Conservation (phyloP, 1,140 invertebrate species). For the Himalopsyche phryganea region DNA sequence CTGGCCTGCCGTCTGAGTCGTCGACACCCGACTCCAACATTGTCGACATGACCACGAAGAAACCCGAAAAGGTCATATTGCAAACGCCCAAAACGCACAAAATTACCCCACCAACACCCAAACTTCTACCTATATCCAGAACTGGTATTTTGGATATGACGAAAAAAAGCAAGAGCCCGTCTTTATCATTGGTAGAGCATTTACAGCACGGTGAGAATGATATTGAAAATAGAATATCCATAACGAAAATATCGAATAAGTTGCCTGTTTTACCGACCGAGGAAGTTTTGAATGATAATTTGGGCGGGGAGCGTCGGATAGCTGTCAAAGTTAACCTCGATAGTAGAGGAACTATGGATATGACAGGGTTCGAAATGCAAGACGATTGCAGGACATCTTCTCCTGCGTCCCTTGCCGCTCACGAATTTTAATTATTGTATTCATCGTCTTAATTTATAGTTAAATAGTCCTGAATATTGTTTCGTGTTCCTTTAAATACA, state of each 20-base stretch:
- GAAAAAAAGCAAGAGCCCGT: constrained; percentile 43
- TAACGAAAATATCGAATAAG: constrained; percentile 52
- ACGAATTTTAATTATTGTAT: constrained; percentile 27
- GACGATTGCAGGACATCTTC: constrained; percentile 3
- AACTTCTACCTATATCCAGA: background rate
- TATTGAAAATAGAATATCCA: constrained; percentile 50
- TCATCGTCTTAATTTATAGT: too few relatives aligned
- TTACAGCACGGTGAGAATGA: constrained; percentile 45
- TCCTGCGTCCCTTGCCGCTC: constrained; percentile 8
- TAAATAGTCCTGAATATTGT: too few relatives aligned
- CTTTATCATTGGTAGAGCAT: constrained; percentile 34
- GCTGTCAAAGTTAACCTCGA: constrained; percentile 30
- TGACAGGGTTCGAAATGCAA: constrained; percentile 17
- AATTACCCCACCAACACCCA: constrained; percentile 4
- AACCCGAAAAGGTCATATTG: constrained; percentile 12
- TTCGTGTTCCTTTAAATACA: too few relatives aligned
- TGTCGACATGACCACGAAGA: constrained; percentile 26
- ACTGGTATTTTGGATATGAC: constrained; percentile 44
- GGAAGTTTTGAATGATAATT: constrained; percentile 3
- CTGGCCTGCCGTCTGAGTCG: constrained; percentile 18
- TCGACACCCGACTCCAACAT: constrained; percentile 26
- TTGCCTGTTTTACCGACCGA: constrained; percentile 10
- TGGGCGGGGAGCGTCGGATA: constrained; percentile 13
- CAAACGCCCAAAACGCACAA: constrained; percentile 25
- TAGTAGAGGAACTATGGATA: constrained; percentile 23